Evolutionary conservation across 2,113 vertebrate species (phyloP), one percentile per base, ranked within the genome.

Genomic region (Symphodus melops): DNA sequence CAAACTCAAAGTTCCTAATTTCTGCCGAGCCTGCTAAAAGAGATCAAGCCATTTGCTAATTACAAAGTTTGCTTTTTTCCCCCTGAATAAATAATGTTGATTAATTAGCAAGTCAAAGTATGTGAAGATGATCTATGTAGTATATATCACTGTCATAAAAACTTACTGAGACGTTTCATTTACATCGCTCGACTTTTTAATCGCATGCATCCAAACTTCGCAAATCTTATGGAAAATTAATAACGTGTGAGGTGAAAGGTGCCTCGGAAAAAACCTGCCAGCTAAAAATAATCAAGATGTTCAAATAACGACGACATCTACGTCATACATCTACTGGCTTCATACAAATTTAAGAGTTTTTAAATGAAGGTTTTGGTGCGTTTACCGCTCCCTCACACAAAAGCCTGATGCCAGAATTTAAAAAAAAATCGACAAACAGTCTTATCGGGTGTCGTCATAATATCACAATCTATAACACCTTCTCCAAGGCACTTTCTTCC

Each of bases 401-500:
- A n/a, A n/a, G n/a, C n/a, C n/a, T n/a, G n/a, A n/a, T n/a, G n/a
- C n/a, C n/a, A n/a, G n/a, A n/a, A n/a, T n/a, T n/a, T n/a, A n/a
- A n/a, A n/a, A 80, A 81, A 84, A 79, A 64, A 83, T 85, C 68
- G 65, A 56, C 49, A 80, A 83, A 89, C 79, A 86, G 80, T 79
- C 46, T 52, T 73, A n/a, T 67, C 11, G 39, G 8, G 52, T 56
- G 5, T 66, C 75, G 62, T 73, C 69, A 66, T 78, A 48, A 55
- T 57, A 86, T 72, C 81, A 76, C 73, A 90, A 92, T 94, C 93
- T 95, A 90, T 95, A 94, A 95, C 95, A 77, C 94, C 94, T 95
- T 92, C 85, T 93, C 93, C 93, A 19, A 86, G 95, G 95, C 94
- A 76, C 95, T 93, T 94, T 95, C 94, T 93, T 94, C 94, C 1